Evolutionary conservation across 2,888 invertebrate genomes (phyloP).

Genomic region (Cryptocephalus moraei): DNA sequence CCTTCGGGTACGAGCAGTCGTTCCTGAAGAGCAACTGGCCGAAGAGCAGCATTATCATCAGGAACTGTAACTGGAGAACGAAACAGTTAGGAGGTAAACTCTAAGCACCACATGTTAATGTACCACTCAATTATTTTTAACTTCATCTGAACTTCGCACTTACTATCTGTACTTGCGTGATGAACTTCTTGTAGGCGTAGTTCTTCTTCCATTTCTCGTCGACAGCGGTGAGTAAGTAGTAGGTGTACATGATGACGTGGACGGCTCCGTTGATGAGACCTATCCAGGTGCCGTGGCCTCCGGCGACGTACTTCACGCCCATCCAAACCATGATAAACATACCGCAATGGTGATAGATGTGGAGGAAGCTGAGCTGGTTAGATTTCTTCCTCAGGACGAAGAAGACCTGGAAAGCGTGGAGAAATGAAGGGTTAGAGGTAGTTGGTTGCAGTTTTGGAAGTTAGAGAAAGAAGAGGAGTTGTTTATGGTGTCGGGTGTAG

Average conservation of each 20-base stretch:
- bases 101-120: too few species aligned
- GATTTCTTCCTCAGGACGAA: constrained; percentile 89
- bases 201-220: constrained; percentile 54
- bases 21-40: constrained; percentile 32
- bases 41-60: constrained; percentile 48
- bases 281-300: constrained; percentile 61
- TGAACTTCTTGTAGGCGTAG: constrained; percentile 66
- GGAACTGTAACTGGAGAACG: constrained; percentile 45
- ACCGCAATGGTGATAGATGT: constrained; percentile 89
- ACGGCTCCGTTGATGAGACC: constrained; percentile 65
- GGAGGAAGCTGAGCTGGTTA: constrained; percentile 80
- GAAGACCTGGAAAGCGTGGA: constrained; percentile 50
- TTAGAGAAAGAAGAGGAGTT: too few species aligned
- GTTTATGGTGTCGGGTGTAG: too few species aligned
- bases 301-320: constrained; percentile 70
- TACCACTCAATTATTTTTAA: too few species aligned
- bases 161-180: constrained; percentile 75
- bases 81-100: background rate
- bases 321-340: constrained; percentile 95
- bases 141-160: constrained; percentile 21
- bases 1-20: constrained; percentile 47
- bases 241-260: constrained; percentile 73
- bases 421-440: background rate
- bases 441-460: background rate
- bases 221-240: constrained; percentile 67